Percentiles rank a stretch among this genome's conserved stretches.
Conservation (phyloP, 2,113 vertebrate species). For the Pardalotus punctatus region DNA sequence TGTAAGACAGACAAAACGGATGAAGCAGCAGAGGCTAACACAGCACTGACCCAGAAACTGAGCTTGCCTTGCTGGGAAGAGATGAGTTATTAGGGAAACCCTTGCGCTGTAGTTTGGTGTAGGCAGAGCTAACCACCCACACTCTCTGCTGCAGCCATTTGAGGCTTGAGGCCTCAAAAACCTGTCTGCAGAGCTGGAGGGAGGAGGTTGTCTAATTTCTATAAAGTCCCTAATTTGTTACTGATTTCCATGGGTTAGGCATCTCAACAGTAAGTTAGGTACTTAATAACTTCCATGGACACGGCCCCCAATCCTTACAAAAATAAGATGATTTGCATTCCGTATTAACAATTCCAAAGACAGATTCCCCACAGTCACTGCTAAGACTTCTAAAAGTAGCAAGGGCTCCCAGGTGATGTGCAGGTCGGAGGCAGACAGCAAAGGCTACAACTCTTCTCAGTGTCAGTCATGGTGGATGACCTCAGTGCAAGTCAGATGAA, state of each 20-base stretch:
- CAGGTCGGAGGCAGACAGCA: neutral
- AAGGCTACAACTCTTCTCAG: neutral
- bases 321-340: neutral
- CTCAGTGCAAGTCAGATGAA: neutral
- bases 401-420: neutral
- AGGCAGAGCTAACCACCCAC: neutral
- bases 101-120: accelerated
- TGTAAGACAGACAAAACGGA: neutral
- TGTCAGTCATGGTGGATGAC: neutral
- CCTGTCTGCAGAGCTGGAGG: neutral
- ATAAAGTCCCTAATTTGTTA: neutral
- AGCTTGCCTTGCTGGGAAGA: neutral
- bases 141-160: neutral
- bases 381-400: neutral
- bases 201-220: neutral
- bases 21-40: neutral
- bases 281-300: neutral
- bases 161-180: neutral
- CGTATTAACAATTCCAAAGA: neutral
- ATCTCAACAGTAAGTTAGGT: neutral
- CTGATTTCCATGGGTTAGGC: neutral
- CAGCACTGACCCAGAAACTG: neutral
- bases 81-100: neutral
- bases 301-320: neutral
- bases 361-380: neutral